Conservation (phyloP, 2,888 invertebrate species). For the Chironomus riparius region DNA sequence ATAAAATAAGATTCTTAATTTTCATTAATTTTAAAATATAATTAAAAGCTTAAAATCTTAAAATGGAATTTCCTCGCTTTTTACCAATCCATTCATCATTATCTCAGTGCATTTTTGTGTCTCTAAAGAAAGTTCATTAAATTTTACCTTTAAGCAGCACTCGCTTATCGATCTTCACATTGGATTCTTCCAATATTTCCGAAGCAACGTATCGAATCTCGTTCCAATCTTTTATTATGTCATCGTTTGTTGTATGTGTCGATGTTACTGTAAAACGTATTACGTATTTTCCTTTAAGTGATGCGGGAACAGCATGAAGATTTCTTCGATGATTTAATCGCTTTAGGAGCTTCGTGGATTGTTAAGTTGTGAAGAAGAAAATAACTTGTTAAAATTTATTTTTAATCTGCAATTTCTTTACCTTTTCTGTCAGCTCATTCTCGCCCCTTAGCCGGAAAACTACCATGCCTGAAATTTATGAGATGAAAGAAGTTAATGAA, state of each 20-base stretch:
- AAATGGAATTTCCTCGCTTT: too few species aligned
- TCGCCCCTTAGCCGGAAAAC: slow-evolving; percentile 82
- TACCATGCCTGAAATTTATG: slow-evolving; percentile 57
- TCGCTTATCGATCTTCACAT: slow-evolving; percentile 46
- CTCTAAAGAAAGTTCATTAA: background rate
- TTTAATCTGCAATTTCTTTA: background rate
- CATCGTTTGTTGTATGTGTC: slow-evolving; percentile 67
- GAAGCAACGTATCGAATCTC: slow-evolving; percentile 68
- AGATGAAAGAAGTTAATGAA: background rate
- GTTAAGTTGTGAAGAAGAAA: background rate
- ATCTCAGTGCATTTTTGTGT: background rate
- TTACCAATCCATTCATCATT: too few species aligned
- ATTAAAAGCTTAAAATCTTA: too few species aligned
- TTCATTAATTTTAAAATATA: too few species aligned
- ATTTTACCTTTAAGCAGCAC: slow-evolving; percentile 67
- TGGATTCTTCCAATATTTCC: slow-evolving; percentile 57
- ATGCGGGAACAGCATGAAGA: slow-evolving; percentile 91
- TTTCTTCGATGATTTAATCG: slow-evolving; percentile 77
- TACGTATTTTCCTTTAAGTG: slow-evolving; percentile 80
- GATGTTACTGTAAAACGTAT: slow-evolving; percentile 93
- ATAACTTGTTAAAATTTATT: background rate
- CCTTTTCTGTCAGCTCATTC: slow-evolving; percentile 70
- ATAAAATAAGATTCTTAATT: too few species aligned
- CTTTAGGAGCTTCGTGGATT: slow-evolving; percentile 54
- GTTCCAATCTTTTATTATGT: slow-evolving; percentile 76